Conservation (phyloP, 2,888 invertebrate genomes). For the Drosophila putrida region DNA sequence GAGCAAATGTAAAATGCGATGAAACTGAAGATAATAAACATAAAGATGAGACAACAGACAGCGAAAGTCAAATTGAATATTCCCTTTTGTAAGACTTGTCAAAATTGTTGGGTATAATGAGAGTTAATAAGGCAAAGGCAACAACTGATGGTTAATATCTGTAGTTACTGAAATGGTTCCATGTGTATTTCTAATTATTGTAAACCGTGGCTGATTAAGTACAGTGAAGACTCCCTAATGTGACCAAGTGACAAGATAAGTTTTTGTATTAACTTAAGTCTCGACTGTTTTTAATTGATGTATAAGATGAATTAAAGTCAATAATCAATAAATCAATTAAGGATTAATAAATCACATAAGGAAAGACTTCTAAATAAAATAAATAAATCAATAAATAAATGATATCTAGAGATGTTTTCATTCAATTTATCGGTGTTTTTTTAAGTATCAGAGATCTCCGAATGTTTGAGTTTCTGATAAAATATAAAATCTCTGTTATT, state of each 20-base stretch:
- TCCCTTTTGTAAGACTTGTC: slow-evolving; percentile 1
- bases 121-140: slow-evolving; percentile 33
- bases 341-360: too few species aligned
- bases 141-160: slow-evolving; percentile 20
- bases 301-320: background rate
- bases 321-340: too few species aligned
- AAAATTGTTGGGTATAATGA: slow-evolving; percentile 35
- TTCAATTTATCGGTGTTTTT: too few species aligned
- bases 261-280: background rate
- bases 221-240: background rate
- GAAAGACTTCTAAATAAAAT: too few species aligned
- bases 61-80: slow-evolving; percentile 67
- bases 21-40: slow-evolving; percentile 19
- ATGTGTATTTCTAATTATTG: slow-evolving; percentile 3
- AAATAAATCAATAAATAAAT: too few species aligned
- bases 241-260: background rate
- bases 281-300: background rate
- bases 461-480: too few species aligned
- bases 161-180: slow-evolving; percentile 4
- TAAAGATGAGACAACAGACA: slow-evolving; percentile 41
- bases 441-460: too few species aligned
- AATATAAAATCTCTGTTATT: too few species aligned
- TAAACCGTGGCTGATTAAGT: background rate
- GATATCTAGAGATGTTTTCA: too few species aligned
- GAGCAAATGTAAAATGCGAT: slow-evolving; percentile 18